phyloP scores from a whole-genome alignment of 2,888 invertebrate genomes.

The Trypoxylon attenuatum region DNA sequence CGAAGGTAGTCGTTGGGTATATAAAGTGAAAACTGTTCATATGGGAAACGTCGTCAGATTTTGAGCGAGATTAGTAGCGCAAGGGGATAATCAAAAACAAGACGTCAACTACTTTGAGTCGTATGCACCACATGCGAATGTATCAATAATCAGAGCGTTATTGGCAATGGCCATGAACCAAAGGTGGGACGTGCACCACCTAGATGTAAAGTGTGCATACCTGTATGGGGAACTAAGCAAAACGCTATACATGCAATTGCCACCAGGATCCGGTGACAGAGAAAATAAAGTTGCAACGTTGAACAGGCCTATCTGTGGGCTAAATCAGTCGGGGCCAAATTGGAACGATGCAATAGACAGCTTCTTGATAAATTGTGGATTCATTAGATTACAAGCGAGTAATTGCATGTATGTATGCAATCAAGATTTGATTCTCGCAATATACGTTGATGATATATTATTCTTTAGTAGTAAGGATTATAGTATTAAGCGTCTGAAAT shows the following conservation, averaged over 20 bases:
- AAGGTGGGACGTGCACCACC: conserved; percentile 1
- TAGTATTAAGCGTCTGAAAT: neutral
- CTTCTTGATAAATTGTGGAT: neutral
- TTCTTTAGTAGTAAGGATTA: neutral
- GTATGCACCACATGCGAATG: conserved; percentile 11
- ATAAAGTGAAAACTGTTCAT: conserved; percentile 5
- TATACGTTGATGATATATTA: neutral
- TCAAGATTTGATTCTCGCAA: neutral
- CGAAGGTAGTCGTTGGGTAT: conserved; percentile 10
- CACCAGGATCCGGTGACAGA: neutral
- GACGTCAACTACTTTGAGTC: conserved; percentile 18
- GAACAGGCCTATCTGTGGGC: conserved; percentile 7
- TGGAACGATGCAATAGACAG: conserved; percentile 4
- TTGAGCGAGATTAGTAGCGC: conserved; percentile 12
- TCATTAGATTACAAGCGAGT: neutral
- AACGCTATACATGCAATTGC: conserved; percentile 12
- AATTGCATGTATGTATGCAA: neutral
- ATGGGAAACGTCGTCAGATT: neutral
- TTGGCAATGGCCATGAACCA: neutral
- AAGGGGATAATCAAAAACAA: conserved; percentile 9
- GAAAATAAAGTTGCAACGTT: conserved; percentile 4
- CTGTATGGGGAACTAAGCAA: conserved; percentile 19
- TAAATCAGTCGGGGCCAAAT: conserved; percentile 9
- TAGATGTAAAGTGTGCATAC: conserved; percentile 21
- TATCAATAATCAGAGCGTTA: conserved; percentile 5